Evolutionary conservation across 2,888 invertebrate species (phyloP).

Genomic region (Chymomyza caudatula): DNA sequence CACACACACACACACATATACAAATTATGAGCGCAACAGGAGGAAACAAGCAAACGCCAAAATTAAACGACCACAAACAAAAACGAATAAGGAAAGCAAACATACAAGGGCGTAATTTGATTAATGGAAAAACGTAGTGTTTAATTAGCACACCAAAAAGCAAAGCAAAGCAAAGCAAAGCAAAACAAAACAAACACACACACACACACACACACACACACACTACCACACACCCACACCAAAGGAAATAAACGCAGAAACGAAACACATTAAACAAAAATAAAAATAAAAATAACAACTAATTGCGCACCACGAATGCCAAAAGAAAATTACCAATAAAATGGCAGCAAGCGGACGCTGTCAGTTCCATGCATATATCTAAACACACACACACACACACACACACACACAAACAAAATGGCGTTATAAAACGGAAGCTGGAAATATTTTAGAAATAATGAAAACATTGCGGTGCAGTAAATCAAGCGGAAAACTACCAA

Average conservation of each 20-base stretch:
- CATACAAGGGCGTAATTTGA: conserved; percentile 58
- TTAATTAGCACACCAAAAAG: conserved; percentile 58
- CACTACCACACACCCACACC: conserved; percentile 1
- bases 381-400: not conserved
- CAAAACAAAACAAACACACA: conserved; percentile 6
- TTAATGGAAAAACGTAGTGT: conserved; percentile 69
- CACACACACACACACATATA: not conserved
- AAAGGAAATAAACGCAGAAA: conserved; percentile 4
- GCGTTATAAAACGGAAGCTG: conserved; percentile 8
- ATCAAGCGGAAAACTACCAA: conserved; percentile 57
- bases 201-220: not conserved
- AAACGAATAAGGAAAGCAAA: conserved; percentile 15
- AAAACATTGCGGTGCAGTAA: conserved; percentile 60
- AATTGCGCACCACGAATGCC: conserved; percentile 51
- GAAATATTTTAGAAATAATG: conserved; percentile 58
- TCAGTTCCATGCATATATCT: conserved; percentile 1
- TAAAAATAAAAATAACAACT: conserved; percentile 43
- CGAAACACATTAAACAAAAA: conserved; percentile 35
- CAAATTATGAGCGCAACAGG: conserved; percentile 44
- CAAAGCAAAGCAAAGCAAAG: conserved; percentile 13
- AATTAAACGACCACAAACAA: conserved; percentile 27
- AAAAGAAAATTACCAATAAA: conserved; percentile 47
- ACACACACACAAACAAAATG: not conserved
- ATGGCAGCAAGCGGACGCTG: conserved; percentile 20
- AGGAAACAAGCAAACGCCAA: conserved; percentile 13